Percentiles rank a stretch among this genome's conserved stretches.
Conservation (phyloP, 2,113 vertebrate genomes). For the Elephantulus edwardii region DNA sequence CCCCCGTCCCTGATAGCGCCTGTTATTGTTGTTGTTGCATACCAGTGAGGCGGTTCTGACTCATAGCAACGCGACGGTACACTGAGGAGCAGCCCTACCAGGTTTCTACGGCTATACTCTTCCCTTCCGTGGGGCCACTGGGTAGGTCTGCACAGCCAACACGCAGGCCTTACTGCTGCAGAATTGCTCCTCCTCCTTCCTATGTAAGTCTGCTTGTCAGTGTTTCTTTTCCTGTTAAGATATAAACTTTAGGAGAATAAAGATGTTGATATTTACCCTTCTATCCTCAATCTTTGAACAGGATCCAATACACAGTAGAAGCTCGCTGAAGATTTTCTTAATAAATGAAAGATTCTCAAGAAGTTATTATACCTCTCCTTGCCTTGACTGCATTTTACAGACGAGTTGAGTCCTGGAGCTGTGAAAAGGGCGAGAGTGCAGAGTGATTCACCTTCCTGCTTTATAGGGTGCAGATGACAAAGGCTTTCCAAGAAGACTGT, state of each 20-base stretch:
- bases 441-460: too few relatives aligned
- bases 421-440: background rate
- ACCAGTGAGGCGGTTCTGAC: background rate
- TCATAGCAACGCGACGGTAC: background rate
- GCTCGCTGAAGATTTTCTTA: background rate
- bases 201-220: background rate
- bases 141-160: background rate
- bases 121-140: background rate
- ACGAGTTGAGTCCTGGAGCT: background rate
- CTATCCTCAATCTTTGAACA: background rate
- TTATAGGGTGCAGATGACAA: background rate
- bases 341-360: background rate
- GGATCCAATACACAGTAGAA: background rate
- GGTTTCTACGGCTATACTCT: background rate
- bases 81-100: too few relatives aligned
- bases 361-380: background rate
- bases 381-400: background rate
- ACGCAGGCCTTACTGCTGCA: fast-evolving
- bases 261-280: background rate
- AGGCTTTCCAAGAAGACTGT: too few relatives aligned
- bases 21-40: background rate
- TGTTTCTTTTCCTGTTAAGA: background rate
- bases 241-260: background rate
- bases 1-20: background rate
- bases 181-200: background rate